Base-by-base conservation (phyloP, 2,797 vertebrate species). In the Kryptopterus vitreolus region DNA sequence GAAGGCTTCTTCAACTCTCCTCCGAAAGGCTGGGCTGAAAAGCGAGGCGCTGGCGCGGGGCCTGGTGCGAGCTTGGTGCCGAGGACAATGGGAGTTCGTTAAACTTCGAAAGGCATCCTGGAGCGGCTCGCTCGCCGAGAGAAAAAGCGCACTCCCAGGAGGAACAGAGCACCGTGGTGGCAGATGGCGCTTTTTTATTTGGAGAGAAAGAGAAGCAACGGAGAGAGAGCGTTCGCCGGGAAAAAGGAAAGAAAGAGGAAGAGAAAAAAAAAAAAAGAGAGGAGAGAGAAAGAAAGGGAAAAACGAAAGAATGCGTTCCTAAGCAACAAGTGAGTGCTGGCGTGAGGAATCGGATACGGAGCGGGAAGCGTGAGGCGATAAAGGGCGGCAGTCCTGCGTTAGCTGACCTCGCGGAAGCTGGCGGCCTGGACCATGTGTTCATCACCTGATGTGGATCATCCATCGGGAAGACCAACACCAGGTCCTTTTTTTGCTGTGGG, bases 151-250 rank as follows among this genome's bases (percentile, higher is more conserved):
- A 79, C 79, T 80, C 68, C 66, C 78, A 58, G 50, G 82, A 81
- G 68, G 59, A 83, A 78, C 82, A 38, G 79, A 83, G 82, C 31
- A 43, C 85, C 78, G 77, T 29, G 81, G 74, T 38, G 79, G 82
- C 86, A 87, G 86, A 87, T 87, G 86, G 86, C 79, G 75, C 81
- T 85, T 85, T n/a, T 87, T 87, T 87, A 84, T 87, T 84, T 84
- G 84, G 81, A 82, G 80, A 26, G 86, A 59, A 71, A 48, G 65
- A 77, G 76, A 58, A 63, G 59, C 43, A 78, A 66, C 46, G 55
- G 70, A 66, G 70, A 68, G 63, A 58, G 70, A 15, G 24, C 24
- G 69, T n/a, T n/a, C n/a, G 29, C 24, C 7, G 26, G 61, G 13
- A 35, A 52, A 79, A 79, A 78, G 73, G 58, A 59, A 74, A 57